Base-by-base conservation (phyloP, 2,113 vertebrate species). In the Oryzias woworae region DNA sequence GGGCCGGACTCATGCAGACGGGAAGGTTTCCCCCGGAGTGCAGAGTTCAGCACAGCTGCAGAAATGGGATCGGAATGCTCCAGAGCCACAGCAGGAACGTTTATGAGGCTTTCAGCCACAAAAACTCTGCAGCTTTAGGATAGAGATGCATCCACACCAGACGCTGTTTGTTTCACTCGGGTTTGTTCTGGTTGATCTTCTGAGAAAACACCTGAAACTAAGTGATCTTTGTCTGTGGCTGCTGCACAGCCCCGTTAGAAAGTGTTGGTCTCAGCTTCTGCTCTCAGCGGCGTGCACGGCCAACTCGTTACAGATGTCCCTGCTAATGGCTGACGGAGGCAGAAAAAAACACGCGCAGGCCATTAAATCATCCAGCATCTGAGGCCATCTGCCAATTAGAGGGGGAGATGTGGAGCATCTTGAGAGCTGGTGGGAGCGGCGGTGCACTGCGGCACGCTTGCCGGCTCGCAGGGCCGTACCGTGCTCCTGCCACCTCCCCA, bases 271-370 rank as follows among this genome's bases (percentile, higher is more conserved):
- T 87, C 82, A 86, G 86, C 86, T 84, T 88, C 73, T 54, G 66
- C 77, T 83, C 88, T 70, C 87, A 86, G 83, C 85, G 66, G 83
- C 71, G 70, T 17, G 76, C 85, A 78, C 44, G 73, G 85, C 90
- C 89, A 89, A 82, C 84, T 89, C 81, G 79, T 87, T 91, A 92
- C 89, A 90, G 89, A 90, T 90, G 89, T 89, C 87, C 81, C 78
- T 63, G 81, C 85, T 90, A 92, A 90, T 90, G 89, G 85, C 88
- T 88, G 85, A 86, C 81, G 78, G 78, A 89, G 83, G 84, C 85
- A 87, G 77, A 78, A 79, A 86, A 85, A 87, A 75, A 82, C 66
- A 80, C 80, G 73, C 62, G 60, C 84, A 77, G 69, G 66, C 85
- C 84, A 86, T 86, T 88, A 87, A 89, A 90, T 89, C 85, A 88